Conservation (phyloP, 1,140 invertebrate genomes). For the Anthonomus grandis region DNA sequence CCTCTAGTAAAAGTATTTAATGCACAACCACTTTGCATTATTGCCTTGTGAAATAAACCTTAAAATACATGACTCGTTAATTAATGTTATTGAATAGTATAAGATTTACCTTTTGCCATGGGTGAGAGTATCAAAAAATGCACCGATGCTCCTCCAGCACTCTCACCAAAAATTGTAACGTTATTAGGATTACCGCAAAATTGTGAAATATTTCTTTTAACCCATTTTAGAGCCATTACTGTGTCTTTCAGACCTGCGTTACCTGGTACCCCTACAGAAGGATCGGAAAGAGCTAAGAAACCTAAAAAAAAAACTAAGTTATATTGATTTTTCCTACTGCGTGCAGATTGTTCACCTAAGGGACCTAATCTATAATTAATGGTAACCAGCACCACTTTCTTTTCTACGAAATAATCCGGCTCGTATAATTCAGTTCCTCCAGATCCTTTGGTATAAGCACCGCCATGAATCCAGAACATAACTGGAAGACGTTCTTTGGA, state of each 20-base stretch:
- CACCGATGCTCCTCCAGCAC: constrained; percentile 49
- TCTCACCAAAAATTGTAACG: constrained; percentile 51
- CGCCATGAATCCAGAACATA: constrained; percentile 30
- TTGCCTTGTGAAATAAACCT: constrained; percentile 57
- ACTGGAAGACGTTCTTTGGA: constrained; percentile 53
- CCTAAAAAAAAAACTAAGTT: constrained; percentile 19
- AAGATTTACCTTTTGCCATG: constrained; percentile 27
- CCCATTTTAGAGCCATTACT: constrained; percentile 55
- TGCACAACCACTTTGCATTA: constrained; percentile 56
- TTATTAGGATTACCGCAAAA: constrained; percentile 51
- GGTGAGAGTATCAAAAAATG: constrained; percentile 30
- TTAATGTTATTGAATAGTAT: not conserved
- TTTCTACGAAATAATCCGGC: constrained; percentile 61
- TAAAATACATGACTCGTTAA: constrained; percentile 11
- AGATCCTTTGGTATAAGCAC: constrained; percentile 19
- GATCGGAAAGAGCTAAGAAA: constrained; percentile 41
- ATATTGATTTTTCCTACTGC: not conserved
- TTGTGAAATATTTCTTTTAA: constrained; percentile 51
- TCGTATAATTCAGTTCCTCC: constrained; percentile 53
- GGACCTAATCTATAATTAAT: constrained; percentile 52
- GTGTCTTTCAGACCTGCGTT: constrained; percentile 64
- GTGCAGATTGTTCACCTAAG: constrained; percentile 41
- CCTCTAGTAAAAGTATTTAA: constrained; percentile 23
- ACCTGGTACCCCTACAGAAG: constrained; percentile 50
- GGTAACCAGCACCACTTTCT: constrained; percentile 52